These are phyloP conservation scores for Autographa gamma DNA, from an alignment of 2,888 invertebrate genomes.

Conservation along the genomic window DNA sequence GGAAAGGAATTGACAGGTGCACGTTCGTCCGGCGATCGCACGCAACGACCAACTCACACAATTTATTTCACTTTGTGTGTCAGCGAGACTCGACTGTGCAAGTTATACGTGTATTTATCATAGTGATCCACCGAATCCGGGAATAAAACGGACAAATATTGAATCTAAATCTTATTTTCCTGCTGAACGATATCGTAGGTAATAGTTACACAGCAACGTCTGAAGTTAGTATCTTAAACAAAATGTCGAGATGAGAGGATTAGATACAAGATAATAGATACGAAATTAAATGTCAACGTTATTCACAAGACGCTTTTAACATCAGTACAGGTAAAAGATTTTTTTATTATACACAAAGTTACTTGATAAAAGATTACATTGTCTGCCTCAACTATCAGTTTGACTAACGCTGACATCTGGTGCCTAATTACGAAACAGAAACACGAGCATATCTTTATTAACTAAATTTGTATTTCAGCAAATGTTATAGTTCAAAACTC, in stretches of 20 bases:
- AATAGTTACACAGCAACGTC: background rate
- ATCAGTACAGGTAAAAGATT: background rate
- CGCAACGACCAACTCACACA: slow-evolving; percentile 70
- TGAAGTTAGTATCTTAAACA: background rate
- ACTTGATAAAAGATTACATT: background rate
- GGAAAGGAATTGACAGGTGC: slow-evolving; percentile 68
- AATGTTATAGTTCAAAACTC: background rate
- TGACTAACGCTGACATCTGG: background rate
- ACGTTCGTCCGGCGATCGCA: slow-evolving; percentile 60
- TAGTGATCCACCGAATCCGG: slow-evolving; percentile 22
- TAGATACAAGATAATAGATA: background rate
- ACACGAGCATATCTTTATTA: background rate
- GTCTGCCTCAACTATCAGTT: background rate
- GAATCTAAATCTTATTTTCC: slow-evolving; percentile 15
- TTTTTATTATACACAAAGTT: background rate
- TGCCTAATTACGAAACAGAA: slow-evolving; percentile 1
- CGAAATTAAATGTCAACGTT: background rate
- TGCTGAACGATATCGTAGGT: slow-evolving; percentile 8
- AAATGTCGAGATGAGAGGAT: background rate
- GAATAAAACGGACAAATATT: slow-evolving; percentile 28
- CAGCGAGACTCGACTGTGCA: slow-evolving; percentile 52
- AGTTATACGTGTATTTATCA: slow-evolving; percentile 45
- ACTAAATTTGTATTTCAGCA: slow-evolving; percentile 1
- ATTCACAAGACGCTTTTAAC: background rate
- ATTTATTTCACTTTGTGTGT: slow-evolving; percentile 79